Evolutionary conservation across 2,113 vertebrate species (phyloP).

Genomic region (Ameiurus melas): DNA sequence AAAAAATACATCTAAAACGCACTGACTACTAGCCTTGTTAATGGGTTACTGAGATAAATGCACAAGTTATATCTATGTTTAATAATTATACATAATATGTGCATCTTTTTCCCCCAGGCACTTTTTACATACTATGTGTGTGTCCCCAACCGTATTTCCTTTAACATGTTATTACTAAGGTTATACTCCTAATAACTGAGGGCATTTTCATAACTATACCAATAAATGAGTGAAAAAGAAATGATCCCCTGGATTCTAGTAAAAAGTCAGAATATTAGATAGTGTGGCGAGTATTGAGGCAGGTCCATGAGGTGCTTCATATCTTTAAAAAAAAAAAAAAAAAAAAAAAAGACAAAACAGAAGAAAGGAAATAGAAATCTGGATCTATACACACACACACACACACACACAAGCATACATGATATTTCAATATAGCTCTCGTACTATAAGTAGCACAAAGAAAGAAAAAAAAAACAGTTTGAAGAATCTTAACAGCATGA

Average conservation of each 20-base stretch:
- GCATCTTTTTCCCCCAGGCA: conserved; percentile 65
- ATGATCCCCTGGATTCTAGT: conserved; percentile 1
- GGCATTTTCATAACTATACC: background rate
- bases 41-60: background rate
- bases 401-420: background rate
- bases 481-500: conserved; percentile 16
- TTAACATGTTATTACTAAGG: background rate
- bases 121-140: conserved; percentile 54
- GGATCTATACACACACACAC: background rate
- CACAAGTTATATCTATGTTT: background rate
- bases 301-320: background rate
- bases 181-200: background rate
- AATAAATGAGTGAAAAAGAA: background rate
- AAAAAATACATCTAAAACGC: conserved; percentile 41
- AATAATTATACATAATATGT: conserved; percentile 51
- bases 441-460: conserved; percentile 1
- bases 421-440: conserved; percentile 34
- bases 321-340: no score
- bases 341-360: background rate
- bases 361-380: background rate
- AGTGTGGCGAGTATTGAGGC: no score
- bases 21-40: background rate
- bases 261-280: background rate
- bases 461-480: background rate
- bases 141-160: background rate